Evolutionary conservation across 1,140 invertebrate genomes (phyloP).

Genomic region (Kradibia gibbosae): DNA sequence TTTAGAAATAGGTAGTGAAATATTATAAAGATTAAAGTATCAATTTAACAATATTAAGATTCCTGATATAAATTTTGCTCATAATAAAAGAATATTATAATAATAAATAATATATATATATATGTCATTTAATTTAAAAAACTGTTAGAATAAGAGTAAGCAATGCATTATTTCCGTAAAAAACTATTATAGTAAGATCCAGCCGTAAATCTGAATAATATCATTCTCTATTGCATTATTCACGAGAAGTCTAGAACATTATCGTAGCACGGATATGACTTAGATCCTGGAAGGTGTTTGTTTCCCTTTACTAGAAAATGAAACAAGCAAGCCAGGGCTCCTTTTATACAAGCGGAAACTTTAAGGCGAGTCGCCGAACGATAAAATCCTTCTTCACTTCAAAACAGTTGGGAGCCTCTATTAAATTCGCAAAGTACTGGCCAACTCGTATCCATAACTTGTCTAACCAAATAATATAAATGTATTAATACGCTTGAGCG

Average conservation of each 20-base stretch:
- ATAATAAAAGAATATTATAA: too few relatives aligned
- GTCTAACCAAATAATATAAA: too few relatives aligned
- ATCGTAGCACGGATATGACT: not conserved
- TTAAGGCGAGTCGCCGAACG: not conserved
- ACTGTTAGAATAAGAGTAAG: not conserved
- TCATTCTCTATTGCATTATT: conserved; percentile 3
- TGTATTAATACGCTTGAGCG: too few relatives aligned
- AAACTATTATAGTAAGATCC: not conserved
- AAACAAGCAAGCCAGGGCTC: not conserved
- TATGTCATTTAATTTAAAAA: not conserved
- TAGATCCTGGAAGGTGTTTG: conserved; percentile 5
- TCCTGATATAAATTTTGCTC: too few relatives aligned
- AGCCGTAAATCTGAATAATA: not conserved
- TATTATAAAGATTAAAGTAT: too few relatives aligned
- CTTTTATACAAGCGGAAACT: not conserved
- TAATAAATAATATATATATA: too few relatives aligned
- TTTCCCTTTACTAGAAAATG: not conserved
- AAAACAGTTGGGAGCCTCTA: not conserved
- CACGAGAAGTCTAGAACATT: not conserved
- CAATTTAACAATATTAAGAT: too few relatives aligned
- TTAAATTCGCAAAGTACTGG: too few relatives aligned
- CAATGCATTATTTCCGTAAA: not conserved
- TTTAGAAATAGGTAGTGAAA: too few relatives aligned
- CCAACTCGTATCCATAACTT: too few relatives aligned
- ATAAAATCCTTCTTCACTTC: not conserved